A percentile compares a stretch with the other conserved stretches of the same genome.
Conservation (phyloP, 2,797 vertebrate species). For the Rhyacichthys aspro region DNA sequence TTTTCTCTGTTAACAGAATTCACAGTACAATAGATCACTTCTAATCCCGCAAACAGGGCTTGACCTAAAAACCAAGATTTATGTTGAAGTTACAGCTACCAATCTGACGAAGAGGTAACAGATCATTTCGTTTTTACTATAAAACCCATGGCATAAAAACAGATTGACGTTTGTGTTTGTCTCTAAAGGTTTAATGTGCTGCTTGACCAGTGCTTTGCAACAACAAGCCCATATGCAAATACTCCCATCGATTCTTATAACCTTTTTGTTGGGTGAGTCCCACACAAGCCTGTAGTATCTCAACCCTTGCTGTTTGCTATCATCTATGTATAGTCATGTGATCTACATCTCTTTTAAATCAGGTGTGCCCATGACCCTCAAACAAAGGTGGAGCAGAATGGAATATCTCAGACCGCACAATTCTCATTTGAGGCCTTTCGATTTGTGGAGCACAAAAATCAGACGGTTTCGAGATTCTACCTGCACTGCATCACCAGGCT, state of each 20-base stretch:
- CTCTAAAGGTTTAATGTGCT: conserved; percentile 73
- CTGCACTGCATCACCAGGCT: conserved; percentile 76
- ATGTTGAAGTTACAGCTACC: conserved; percentile 74
- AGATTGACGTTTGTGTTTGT: neutral
- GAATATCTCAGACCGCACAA: conserved; percentile 46
- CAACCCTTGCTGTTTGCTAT: neutral
- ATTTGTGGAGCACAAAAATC: conserved; percentile 74
- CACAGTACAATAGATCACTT: conserved; percentile 15
- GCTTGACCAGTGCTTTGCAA: conserved; percentile 77
- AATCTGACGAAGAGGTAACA: conserved; percentile 76
- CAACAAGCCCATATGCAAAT: conserved; percentile 49
- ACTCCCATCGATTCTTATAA: conserved; percentile 41
- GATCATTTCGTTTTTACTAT: too few species aligned
- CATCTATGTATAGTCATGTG: neutral
- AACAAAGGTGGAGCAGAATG: conserved; percentile 63
- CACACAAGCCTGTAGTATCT: neutral
- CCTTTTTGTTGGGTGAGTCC: conserved; percentile 78
- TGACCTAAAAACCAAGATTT: conserved; percentile 77
- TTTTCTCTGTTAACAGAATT: conserved; percentile 52
- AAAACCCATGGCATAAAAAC: too few species aligned
- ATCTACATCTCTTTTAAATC: conserved; percentile 6
- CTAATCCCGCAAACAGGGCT: conserved; percentile 70
- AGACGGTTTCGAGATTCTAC: conserved; percentile 74
- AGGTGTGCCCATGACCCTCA: conserved; percentile 71
- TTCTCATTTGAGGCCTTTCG: conserved; percentile 80